Evolutionary conservation across 2,888 invertebrate genomes (phyloP).

Genomic region (Agrilus biguttatus): DNA sequence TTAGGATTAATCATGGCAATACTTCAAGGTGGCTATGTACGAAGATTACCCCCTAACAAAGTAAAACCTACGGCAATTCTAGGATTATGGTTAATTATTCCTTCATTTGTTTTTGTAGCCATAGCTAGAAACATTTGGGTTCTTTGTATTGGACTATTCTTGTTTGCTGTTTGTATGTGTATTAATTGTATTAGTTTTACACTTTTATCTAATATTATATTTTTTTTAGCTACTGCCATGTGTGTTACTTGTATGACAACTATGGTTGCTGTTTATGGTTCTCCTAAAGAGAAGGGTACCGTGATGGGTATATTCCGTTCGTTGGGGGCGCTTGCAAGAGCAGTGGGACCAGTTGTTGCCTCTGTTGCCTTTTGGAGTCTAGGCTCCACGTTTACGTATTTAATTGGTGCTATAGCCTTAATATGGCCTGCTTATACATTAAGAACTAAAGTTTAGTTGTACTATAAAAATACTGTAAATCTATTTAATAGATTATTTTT

Average conservation of each 20-base stretch:
- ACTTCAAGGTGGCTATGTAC: conserved; percentile 78
- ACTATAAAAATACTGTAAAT: background rate
- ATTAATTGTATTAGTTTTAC: background rate
- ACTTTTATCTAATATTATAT: conserved; percentile 1
- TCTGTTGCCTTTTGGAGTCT: conserved; percentile 86
- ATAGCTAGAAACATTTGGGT: conserved; percentile 44
- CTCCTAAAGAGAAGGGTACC: conserved; percentile 73
- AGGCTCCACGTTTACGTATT: conserved; percentile 71
- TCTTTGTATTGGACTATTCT: conserved; percentile 68
- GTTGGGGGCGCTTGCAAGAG: conserved; percentile 84
- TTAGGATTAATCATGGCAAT: conserved; percentile 72
- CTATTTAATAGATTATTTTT: background rate
- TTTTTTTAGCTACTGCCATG: conserved; percentile 61
- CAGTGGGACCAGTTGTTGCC: conserved; percentile 79
- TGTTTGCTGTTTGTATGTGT: conserved; percentile 81
- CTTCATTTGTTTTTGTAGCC: conserved; percentile 75
- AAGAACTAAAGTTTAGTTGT: conserved; percentile 17
- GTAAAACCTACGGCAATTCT: conserved; percentile 56
- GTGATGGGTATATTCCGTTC: conserved; percentile 91
- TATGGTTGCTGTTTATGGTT: conserved; percentile 72
- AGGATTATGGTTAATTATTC: conserved; percentile 73
- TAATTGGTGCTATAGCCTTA: conserved; percentile 61
- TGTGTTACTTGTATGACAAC: conserved; percentile 94
- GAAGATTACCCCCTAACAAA: conserved; percentile 58
- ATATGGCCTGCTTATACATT: conserved; percentile 61